These are phyloP conservation scores for Ceriagrion tenellum DNA, from an alignment of 2,888 invertebrate genomes.

Conservation along the genomic window DNA sequence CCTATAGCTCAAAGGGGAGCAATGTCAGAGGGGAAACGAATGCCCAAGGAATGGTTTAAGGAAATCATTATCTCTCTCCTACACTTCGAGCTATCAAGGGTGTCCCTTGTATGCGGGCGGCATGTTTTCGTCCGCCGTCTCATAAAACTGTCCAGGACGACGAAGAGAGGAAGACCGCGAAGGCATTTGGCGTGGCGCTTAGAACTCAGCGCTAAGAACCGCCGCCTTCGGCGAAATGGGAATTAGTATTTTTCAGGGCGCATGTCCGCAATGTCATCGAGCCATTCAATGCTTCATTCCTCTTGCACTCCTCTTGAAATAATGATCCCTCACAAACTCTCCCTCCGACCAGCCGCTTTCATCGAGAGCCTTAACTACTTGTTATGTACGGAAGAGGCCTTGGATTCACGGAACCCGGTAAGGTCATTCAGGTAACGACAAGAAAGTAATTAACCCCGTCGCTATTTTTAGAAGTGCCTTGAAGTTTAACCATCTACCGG, in stretches of 20 bases:
- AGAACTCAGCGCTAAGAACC: background rate
- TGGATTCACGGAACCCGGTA: background rate
- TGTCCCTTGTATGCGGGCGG: background rate
- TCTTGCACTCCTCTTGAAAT: background rate
- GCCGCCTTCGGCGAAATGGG: background rate
- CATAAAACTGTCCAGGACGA: background rate
- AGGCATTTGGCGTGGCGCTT: background rate
- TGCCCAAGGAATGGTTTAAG: background rate
- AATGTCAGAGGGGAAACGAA: too few relatives aligned
- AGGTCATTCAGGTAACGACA: conserved; percentile 7
- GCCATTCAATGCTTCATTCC: background rate
- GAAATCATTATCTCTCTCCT: background rate
- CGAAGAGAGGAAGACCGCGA: background rate
- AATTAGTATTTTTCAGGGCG: background rate
- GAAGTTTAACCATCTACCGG: background rate
- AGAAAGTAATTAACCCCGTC: background rate
- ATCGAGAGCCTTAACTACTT: background rate
- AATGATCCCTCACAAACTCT: background rate
- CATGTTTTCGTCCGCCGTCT: background rate
- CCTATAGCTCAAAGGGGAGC: too few relatives aligned
- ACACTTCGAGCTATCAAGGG: background rate
- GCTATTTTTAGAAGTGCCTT: conserved; percentile 5
- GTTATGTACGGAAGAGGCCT: background rate
- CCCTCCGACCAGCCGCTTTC: background rate
- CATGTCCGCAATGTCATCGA: background rate